These are phyloP conservation scores for Echiichthys vipera DNA, from an alignment of 2,797 vertebrate genomes.

Conservation along the genomic window DNA sequence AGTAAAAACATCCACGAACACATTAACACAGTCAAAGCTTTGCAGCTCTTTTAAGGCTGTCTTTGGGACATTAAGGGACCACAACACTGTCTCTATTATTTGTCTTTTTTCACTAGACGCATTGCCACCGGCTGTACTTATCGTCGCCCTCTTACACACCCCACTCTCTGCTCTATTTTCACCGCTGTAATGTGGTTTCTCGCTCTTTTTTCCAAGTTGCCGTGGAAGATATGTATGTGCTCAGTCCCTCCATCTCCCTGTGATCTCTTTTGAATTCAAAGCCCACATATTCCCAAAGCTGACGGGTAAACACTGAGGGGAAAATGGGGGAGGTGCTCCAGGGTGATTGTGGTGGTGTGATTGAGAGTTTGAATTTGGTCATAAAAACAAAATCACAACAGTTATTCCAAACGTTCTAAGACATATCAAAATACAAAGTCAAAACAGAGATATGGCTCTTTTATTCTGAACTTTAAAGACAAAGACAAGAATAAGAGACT, in stretches of 20 bases:
- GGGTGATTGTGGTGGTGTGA: constrained; percentile 39
- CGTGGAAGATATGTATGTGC: constrained; percentile 31
- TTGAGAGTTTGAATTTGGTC: constrained; percentile 47
- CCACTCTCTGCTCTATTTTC: constrained; percentile 51
- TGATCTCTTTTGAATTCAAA: constrained; percentile 51
- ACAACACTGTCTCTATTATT: constrained; percentile 39
- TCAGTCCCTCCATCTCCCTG: constrained; percentile 41
- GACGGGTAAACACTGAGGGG: constrained; percentile 33
- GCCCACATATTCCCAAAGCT: constrained; percentile 44
- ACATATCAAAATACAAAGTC: constrained; percentile 17
- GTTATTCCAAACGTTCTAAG: constrained; percentile 30
- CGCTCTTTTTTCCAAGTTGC: constrained; percentile 5
- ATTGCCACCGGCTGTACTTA: constrained; percentile 42
- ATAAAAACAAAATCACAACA: constrained; percentile 25
- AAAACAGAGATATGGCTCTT: constrained; percentile 13
- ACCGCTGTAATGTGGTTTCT: constrained; percentile 57
- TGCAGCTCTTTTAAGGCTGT: constrained; percentile 4
- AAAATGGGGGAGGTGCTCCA: constrained; percentile 16
- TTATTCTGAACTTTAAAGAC: constrained; percentile 2
- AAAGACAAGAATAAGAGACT: constrained; percentile 1
- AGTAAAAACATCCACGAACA: neutral
- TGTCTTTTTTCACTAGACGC: constrained; percentile 26
- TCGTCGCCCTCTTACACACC: neutral
- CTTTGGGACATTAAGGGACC: constrained; percentile 17
- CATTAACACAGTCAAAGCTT: neutral